These are phyloP conservation scores for Loriculus beryllinus DNA, from an alignment of 2,797 vertebrate genomes.

Conservation along the genomic window DNA sequence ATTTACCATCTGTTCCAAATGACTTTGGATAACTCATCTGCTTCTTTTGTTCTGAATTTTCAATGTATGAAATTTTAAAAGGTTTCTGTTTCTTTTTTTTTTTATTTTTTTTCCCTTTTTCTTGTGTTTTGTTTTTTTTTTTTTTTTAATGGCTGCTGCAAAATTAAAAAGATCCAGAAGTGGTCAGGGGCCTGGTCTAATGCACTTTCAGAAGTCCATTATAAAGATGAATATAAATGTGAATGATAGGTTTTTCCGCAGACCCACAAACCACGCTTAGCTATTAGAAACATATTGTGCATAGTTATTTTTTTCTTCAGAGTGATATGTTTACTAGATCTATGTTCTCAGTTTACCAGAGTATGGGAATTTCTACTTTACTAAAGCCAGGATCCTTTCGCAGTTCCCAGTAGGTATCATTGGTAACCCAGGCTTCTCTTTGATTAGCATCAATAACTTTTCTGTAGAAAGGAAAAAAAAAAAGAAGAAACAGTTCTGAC, in stretches of 20 bases:
- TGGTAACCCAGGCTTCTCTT: conserved; percentile 96
- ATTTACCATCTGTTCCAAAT: conserved; percentile 56
- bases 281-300: conserved; percentile 83
- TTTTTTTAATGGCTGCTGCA: conserved; percentile 74
- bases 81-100: background rate
- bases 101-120: background rate
- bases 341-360: conserved; percentile 88
- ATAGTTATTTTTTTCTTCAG: conserved; percentile 81
- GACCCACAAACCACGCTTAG: conserved; percentile 77
- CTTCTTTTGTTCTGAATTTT: conserved; percentile 66
- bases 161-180: conserved; percentile 78
- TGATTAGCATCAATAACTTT: conserved; percentile 92
- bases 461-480: conserved; percentile 69
- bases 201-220: conserved; percentile 79
- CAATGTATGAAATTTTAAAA: conserved; percentile 60
- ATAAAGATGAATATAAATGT: conserved; percentile 82
- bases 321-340: conserved; percentile 75
- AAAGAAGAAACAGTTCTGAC: background rate
- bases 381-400: conserved; percentile 97
- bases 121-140: no score
- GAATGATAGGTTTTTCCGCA: conserved; percentile 69
- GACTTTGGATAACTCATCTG: conserved; percentile 71
- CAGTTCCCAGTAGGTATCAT: conserved; percentile 95
- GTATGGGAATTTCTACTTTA: conserved; percentile 88
- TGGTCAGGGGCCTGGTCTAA: conserved; percentile 76